These are phyloP conservation scores for Falco naumanni DNA, from an alignment of 2,797 vertebrate genomes.

Conservation along the genomic window DNA sequence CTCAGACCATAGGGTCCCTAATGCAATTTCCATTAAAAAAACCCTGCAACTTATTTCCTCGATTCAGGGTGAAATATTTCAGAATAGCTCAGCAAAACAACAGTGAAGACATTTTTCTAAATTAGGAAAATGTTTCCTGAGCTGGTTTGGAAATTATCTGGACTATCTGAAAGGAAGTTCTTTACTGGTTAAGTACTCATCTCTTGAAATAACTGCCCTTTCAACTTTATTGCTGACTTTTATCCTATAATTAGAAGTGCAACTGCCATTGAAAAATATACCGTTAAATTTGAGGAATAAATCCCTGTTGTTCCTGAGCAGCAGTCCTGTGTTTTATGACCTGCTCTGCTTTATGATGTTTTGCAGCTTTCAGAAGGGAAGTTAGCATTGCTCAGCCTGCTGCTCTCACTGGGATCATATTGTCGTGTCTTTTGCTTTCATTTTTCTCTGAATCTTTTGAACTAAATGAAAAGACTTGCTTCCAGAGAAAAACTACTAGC, in stretches of 20 bases:
- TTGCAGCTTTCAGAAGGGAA: neutral
- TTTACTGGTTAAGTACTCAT: neutral
- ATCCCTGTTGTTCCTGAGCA: neutral
- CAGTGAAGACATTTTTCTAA: neutral
- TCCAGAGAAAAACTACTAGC: neutral
- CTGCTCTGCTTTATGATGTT: neutral
- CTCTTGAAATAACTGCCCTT: conserved; percentile 16
- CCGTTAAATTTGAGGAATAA: neutral
- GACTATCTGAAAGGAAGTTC: neutral
- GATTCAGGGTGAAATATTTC: neutral
- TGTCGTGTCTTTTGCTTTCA: neutral
- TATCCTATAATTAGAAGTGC: neutral
- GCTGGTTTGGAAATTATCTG: neutral
- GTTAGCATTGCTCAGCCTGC: neutral
- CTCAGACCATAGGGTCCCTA: neutral
- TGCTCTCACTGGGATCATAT: neutral
- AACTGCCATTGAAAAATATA: neutral
- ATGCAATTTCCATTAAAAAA: neutral
- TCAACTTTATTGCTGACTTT: neutral
- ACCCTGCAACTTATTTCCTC: neutral
- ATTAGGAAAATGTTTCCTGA: neutral
- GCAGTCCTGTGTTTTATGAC: neutral
- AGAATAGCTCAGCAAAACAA: neutral
- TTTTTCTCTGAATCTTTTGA: neutral
- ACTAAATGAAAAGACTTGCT: neutral